These are phyloP conservation scores for Hydractinia symbiolongicarpus DNA, from an alignment of 30 jellyfish, hydroid and myxozoan species.

Conservation along the genomic window DNA sequence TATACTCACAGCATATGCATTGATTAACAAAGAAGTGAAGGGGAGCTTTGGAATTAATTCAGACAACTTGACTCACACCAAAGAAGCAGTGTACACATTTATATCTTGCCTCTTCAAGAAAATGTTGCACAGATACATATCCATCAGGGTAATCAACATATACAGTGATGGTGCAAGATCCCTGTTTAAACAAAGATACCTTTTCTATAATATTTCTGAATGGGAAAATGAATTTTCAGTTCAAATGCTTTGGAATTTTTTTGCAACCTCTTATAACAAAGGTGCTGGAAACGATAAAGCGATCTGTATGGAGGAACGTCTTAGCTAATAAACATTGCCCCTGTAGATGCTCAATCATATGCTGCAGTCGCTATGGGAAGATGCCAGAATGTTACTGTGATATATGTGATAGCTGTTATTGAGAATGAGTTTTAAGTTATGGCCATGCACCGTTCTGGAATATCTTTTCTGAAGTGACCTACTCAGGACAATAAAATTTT, in stretches of 20 bases:
- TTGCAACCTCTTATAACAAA: not conserved
- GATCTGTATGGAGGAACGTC: slow-evolving; percentile 34
- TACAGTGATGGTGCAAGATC: slow-evolving; percentile 24
- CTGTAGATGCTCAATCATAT: not conserved
- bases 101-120: not conserved
- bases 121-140: not conserved
- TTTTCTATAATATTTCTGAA: slow-evolving; percentile 4
- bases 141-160: not conserved
- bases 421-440: too few relatives aligned
- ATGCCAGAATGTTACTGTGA: not conserved
- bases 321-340: not conserved
- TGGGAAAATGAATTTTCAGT: slow-evolving; percentile 8
- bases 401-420: not conserved
- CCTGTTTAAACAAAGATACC: slow-evolving; percentile 8
- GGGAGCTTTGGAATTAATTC: slow-evolving; percentile 47
- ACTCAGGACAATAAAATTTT: too few relatives aligned
- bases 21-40: slow-evolving; percentile 30
- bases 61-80: slow-evolving; percentile 39
- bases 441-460: too few relatives aligned
- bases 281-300: slow-evolving; percentile 36
- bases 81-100: slow-evolving; percentile 37
- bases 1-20: slow-evolving; percentile 50
- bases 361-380: not conserved
- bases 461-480: too few relatives aligned
- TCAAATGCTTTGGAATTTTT: not conserved